Evolutionary conservation across 1,140 invertebrate genomes (phyloP), one percentile per base, ranked within the genome.

Genomic region (Aphaenogaster ashmeadi): DNA sequence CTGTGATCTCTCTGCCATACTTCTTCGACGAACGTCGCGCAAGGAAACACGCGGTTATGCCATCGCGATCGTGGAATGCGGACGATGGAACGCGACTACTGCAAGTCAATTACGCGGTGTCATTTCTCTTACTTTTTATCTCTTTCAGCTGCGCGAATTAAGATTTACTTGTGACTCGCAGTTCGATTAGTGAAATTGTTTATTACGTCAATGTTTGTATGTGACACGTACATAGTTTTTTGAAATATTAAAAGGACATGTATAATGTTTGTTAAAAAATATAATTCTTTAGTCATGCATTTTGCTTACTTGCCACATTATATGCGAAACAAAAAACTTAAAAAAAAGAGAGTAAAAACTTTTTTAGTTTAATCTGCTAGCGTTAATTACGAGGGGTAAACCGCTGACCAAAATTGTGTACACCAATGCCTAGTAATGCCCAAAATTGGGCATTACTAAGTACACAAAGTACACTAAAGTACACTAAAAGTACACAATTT

Each of bases 1-100:
- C 66, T 60, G 44, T 33, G 72, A 79, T 86, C 67, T 58, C 52
- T 58, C 56, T 52, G 33, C 75, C 78, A 62, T 18, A 54, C 36
- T 62, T n/a, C 44, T 52, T 66, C 66, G 58, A 64, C 7, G 21
- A 72, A 78, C 36, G 18, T 13, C 36, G 5, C 33, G 5, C 84
- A 72, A 60, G 69, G 77, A 80, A 81, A 88, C 69, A 56, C 64
- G 50, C 33, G 15, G 54, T 69, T 72, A 60, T 79, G 33, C 33
- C 72, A 69, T 71, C 74, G 54, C 47, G 58, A 41, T 60, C 33
- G 66, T 8, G 75, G 69, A 88, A 88, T 81, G 84, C 87, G 84
- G 62, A 21, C 54, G 62, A 79, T n/a, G 66, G 83, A 72, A 79
- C 52, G 72, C 50, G 83, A 86, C 60, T 41, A 50, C 64, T n/a